A percentile compares a stretch with the other conserved stretches of the same genome.
Evolutionary conservation across 1,140 invertebrate genomes (phyloP).

Genomic region (Rhynchophorus ferrugineus): DNA sequence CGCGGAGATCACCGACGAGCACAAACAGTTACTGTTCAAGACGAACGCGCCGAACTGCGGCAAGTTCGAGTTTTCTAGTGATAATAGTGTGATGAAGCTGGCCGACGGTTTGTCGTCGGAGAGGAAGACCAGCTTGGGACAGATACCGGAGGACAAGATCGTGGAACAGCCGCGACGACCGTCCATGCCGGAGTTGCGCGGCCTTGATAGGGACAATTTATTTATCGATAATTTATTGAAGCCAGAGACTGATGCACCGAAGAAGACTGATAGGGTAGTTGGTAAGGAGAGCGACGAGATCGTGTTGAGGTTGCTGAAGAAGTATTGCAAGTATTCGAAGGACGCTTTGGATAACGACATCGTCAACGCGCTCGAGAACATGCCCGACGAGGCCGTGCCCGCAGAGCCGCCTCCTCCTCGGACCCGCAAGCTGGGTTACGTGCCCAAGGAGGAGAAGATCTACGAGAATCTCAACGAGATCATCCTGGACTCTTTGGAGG

Average conservation of each 20-base stretch:
- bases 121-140: conserved; percentile 30
- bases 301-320: conserved; percentile 36
- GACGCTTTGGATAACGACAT: conserved; percentile 37
- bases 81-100: conserved; percentile 30
- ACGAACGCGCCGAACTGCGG: conserved; percentile 20
- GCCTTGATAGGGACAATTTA: conserved; percentile 33
- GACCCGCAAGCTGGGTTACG: conserved; percentile 35
- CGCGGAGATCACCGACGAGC: conserved; percentile 37
- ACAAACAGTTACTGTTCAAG: conserved; percentile 34
- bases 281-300: conserved; percentile 36
- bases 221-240: conserved; percentile 37
- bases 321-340: conserved; percentile 39
- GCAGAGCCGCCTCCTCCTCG: conserved; percentile 20
- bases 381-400: conserved; percentile 20
- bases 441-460: conserved; percentile 35
- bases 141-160: conserved; percentile 33
- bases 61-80: conserved; percentile 23
- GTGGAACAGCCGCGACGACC: conserved; percentile 30
- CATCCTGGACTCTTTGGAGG: conserved; percentile 25
- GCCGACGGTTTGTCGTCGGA: conserved; percentile 25
- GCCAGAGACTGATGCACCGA: conserved; percentile 29
- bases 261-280: conserved; percentile 34
- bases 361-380: conserved; percentile 35
- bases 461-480: conserved; percentile 35
- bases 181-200: conserved; percentile 32